phyloP scores from a whole-genome alignment of 2,113 vertebrate species.

The Callaeas wilsoni region DNA sequence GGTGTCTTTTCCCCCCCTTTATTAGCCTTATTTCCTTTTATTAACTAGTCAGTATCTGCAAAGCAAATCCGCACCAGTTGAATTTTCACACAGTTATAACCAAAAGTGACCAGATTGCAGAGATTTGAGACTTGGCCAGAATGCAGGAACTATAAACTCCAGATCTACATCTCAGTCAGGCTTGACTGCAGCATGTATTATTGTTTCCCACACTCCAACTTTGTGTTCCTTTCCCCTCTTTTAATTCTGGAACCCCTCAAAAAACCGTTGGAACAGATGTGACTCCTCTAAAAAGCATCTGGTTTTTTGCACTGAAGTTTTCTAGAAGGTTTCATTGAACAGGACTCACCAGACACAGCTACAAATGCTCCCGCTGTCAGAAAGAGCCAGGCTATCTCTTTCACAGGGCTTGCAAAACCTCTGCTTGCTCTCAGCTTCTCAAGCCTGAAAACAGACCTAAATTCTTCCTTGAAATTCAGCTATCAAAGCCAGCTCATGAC shows the following conservation, averaged over 20 bases:
- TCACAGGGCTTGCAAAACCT: neutral
- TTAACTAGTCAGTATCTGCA: neutral
- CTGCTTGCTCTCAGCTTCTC: neutral
- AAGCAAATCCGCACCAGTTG: neutral
- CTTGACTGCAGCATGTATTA: neutral
- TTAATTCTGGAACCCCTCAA: neutral
- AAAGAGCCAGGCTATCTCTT: neutral
- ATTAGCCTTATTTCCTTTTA: neutral
- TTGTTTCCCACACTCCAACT: neutral
- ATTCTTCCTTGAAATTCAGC: neutral
- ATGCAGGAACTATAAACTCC: neutral
- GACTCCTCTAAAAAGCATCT: neutral
- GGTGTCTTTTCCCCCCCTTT: neutral
- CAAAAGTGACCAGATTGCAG: neutral
- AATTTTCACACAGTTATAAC: neutral
- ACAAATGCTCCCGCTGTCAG: neutral
- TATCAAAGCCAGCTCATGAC: neutral
- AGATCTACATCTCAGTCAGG: neutral
- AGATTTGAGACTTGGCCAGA: neutral
- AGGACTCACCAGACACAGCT: neutral
- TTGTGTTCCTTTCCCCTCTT: neutral
- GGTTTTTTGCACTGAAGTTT: neutral
- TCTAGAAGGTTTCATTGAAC: neutral
- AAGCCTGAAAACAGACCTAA: neutral
- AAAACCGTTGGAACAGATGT: neutral